Base-by-base conservation (phyloP, 2,797 vertebrate genomes). In the Crenuchus spilurus region DNA sequence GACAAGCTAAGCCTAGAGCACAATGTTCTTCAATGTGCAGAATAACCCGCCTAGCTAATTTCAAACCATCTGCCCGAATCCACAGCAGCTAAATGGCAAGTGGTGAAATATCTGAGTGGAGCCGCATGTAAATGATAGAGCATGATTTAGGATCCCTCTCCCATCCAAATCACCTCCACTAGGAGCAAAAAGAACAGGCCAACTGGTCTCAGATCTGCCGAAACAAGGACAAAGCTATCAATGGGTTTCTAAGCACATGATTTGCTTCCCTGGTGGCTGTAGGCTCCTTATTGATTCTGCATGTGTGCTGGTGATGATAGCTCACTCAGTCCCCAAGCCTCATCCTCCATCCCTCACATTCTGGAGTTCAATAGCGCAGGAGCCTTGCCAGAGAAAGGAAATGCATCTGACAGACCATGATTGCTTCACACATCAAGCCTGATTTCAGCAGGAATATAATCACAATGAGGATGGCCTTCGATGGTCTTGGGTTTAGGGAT, bases 231-330 rank as follows among this genome's bases (percentile, higher is more conserved):
- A 13, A 22, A 35, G 14, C 14, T 33, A 49, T 65, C 62, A 13
- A 30, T 35, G 63, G 30, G 22, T 30, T 26, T 44, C 46, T 66
- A 66, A 66, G 46, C 46, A 26, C 44, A 49, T 66, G 30, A 51
- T 66, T 49, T 18, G 31, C 44, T 35, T 66, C 61, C 28, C 44
- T 4, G n/a, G 63, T 48, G 30, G 63, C 42, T 30, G 3, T 14
- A n/a, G 63, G 63, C 26, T 41, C 7, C 8, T 31, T 69, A 75
- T 75, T 18, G 73, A 75, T 69, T 60, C 35, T 18, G 35, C 14
- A 20, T 31, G 33, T 41, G 64, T 41, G 24, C 52, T 61, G 51
- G n/a, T 26, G 54, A 67, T 30, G 63, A 51, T 11, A n/a, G 62
- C 30, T 72, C 35, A 30, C n/a, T 30, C 24, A 4, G 48, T n/a